phyloP scores from a whole-genome alignment of 2,797 vertebrate species.

The Leptoclinus maculatus region DNA sequence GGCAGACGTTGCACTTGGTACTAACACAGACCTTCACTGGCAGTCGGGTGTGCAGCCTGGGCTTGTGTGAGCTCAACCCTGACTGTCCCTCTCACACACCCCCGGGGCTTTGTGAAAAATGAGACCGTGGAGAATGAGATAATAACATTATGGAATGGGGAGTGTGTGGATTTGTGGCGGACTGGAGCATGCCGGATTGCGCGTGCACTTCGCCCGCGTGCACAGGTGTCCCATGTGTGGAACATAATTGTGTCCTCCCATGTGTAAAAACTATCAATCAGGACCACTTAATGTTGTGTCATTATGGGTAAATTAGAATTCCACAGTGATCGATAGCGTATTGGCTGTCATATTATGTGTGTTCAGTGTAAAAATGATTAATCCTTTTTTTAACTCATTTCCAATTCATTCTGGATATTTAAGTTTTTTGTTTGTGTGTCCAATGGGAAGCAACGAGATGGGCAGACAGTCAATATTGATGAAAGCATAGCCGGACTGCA shows the following conservation, averaged over 20 bases:
- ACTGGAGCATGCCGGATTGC: neutral
- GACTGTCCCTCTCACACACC: constrained; percentile 76
- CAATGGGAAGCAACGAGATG: constrained; percentile 39
- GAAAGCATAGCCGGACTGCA: constrained; percentile 40
- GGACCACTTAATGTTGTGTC: constrained; percentile 74
- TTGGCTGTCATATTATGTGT: constrained; percentile 73
- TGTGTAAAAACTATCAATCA: constrained; percentile 81
- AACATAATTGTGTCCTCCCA: constrained; percentile 75
- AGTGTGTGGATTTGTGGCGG: constrained; percentile 46
- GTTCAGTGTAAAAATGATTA: constrained; percentile 64
- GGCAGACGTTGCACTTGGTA: constrained; percentile 45
- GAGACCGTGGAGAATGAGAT: constrained; percentile 78
- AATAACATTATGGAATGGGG: constrained; percentile 69
- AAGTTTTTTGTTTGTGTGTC: constrained; percentile 57
- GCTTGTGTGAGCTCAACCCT: constrained; percentile 78
- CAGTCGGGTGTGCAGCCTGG: constrained; percentile 60
- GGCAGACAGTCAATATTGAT: constrained; percentile 42
- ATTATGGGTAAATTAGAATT: constrained; percentile 80
- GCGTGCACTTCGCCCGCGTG: neutral
- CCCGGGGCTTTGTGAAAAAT: constrained; percentile 77
- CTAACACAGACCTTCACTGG: constrained; percentile 70
- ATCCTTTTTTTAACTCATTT: constrained; percentile 51
- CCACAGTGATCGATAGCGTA: constrained; percentile 75
- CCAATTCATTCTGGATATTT: constrained; percentile 56
- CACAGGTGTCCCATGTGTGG: constrained; percentile 24